These are phyloP conservation scores for Pseudolaguvia tuberculata DNA, from an alignment of 2,113 vertebrate genomes.

Conservation along the genomic window DNA sequence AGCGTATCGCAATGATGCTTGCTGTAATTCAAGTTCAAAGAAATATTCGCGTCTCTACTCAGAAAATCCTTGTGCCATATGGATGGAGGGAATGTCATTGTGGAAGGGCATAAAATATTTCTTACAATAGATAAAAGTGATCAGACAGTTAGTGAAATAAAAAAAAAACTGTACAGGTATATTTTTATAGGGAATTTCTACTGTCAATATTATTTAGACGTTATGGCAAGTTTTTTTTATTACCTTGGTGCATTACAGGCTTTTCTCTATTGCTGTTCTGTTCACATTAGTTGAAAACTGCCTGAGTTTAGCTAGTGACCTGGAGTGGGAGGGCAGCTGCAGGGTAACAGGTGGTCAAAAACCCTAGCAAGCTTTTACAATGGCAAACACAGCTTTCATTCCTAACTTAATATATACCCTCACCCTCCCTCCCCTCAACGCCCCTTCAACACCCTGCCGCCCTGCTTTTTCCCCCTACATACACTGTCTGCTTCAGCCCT, in stretches of 20 bases:
- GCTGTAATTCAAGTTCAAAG: too few relatives aligned
- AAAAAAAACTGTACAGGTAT: neutral
- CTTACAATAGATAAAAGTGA: neutral
- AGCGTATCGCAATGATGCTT: too few relatives aligned
- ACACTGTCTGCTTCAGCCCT: constrained; percentile 56
- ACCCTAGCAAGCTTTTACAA: constrained; percentile 3
- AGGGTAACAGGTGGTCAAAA: constrained; percentile 35
- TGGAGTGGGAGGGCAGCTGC: constrained; percentile 26
- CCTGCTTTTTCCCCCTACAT: constrained; percentile 44
- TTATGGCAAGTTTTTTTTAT: constrained; percentile 1
- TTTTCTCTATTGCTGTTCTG: constrained; percentile 2
- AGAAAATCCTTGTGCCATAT: neutral
- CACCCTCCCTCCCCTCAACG: constrained; percentile 21
- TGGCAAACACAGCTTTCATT: constrained; percentile 8
- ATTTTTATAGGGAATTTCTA: neutral
- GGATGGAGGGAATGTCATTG: neutral
- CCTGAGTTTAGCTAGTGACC: constrained; percentile 38
- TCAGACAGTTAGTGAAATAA: neutral
- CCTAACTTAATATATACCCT: constrained; percentile 15
- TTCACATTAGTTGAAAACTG: constrained; percentile 34
- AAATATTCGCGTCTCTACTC: neutral
- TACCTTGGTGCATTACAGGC: neutral
- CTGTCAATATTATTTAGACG: neutral
- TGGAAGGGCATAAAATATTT: neutral
- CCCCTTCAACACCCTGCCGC: neutral